Conservation (phyloP, 2,113 vertebrate species). For the Bagarius yarrelli region DNA sequence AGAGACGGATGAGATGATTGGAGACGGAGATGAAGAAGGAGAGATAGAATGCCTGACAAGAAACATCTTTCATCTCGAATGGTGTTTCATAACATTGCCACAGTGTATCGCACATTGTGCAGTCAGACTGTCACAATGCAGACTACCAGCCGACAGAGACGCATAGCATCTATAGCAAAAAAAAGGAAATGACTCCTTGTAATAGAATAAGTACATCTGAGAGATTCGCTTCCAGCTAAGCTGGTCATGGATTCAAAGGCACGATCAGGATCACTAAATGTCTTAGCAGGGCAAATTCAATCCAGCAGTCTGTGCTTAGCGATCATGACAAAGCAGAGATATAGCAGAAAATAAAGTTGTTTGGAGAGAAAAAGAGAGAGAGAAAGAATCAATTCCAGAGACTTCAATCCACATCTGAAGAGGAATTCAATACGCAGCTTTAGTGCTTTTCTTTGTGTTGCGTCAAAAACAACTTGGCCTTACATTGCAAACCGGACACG, state of each 20-base stretch:
- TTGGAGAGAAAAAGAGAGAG: conserved; percentile 52
- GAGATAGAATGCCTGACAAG: conserved; percentile 31
- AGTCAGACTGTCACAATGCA: conserved; percentile 55
- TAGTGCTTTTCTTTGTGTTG: conserved; percentile 66
- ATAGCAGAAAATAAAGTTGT: conserved; percentile 57
- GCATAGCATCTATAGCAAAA: conserved; percentile 57
- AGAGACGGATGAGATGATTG: conserved; percentile 66
- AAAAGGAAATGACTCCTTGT: conserved; percentile 62
- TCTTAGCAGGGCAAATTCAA: conserved; percentile 66
- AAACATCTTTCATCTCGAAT: conserved; percentile 64
- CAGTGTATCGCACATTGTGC: conserved; percentile 65
- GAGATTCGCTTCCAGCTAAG: conserved; percentile 59
- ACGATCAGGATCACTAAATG: conserved; percentile 68
- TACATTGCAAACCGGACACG: conserved; percentile 71
- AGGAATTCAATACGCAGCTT: conserved; percentile 58
- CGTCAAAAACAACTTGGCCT: conserved; percentile 74
- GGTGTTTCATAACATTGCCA: conserved; percentile 70
- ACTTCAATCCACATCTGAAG: conserved; percentile 61
- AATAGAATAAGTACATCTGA: conserved; percentile 59
- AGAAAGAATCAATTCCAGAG: conserved; percentile 59
- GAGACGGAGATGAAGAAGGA: conserved; percentile 55
- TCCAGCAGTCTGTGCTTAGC: conserved; percentile 60
- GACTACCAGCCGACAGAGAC: conserved; percentile 62
- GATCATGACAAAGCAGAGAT: conserved; percentile 63
- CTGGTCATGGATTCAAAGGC: conserved; percentile 61